These are phyloP conservation scores for Drosophila carrolli DNA, from an alignment of 1,140 invertebrate species.

Conservation along the genomic window DNA sequence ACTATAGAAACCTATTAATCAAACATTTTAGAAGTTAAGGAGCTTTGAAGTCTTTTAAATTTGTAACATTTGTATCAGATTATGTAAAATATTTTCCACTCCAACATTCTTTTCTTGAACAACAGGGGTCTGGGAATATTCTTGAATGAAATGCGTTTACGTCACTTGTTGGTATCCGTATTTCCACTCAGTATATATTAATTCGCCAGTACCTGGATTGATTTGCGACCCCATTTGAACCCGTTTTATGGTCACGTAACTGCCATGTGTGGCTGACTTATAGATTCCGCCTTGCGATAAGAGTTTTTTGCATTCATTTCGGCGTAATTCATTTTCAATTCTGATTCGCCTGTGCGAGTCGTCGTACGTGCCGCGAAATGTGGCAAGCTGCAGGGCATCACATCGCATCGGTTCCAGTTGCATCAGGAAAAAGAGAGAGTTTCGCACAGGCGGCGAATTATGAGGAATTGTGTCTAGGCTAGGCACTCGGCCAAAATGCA, in stretches of 20 bases:
- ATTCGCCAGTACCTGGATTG: not conserved
- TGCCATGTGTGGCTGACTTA: conserved; percentile 40
- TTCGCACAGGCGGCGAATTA: conserved; percentile 59
- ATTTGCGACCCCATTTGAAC: conserved; percentile 11
- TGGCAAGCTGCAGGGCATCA: conserved; percentile 23
- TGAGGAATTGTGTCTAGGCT: conserved; percentile 76
- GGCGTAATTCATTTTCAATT: conserved; percentile 74
- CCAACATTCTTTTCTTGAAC: not conserved
- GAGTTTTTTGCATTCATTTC: conserved; percentile 71
- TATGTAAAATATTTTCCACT: too few species aligned
- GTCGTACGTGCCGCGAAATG: conserved; percentile 67
- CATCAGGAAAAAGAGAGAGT: conserved; percentile 49
- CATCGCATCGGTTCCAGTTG: too few species aligned
- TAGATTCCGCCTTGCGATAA: conserved; percentile 67
- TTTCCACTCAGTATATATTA: not conserved
- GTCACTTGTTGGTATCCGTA: too few species aligned
- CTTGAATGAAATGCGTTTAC: not conserved
- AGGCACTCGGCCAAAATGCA: conserved; percentile 73
- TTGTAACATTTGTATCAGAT: too few species aligned
- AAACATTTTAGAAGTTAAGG: too few species aligned
- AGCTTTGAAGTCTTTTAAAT: too few species aligned
- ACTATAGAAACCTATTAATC: too few species aligned
- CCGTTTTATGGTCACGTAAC: conserved; percentile 36
- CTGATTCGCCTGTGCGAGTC: conserved; percentile 48
- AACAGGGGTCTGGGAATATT: not conserved